phyloP scores from a whole-genome alignment of 2,888 invertebrate species.

The Drosophila bunnanda region DNA sequence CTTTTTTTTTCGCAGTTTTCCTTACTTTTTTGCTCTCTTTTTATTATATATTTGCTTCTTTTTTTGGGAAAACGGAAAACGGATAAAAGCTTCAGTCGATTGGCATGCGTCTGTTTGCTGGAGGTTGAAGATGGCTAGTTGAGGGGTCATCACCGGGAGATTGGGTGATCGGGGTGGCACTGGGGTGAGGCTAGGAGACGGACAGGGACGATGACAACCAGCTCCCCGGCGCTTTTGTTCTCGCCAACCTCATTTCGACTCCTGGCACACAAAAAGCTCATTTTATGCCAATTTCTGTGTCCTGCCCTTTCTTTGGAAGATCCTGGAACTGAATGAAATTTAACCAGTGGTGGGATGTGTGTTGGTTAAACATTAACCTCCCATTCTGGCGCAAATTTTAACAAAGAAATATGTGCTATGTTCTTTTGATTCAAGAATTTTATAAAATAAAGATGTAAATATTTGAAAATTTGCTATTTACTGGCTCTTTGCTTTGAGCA shows the following conservation, averaged over 20 bases:
- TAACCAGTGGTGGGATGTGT: constrained; percentile 45
- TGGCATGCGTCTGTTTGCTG: constrained; percentile 66
- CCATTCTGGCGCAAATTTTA: constrained; percentile 43
- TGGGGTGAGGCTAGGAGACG: constrained; percentile 7
- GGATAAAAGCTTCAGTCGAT: constrained; percentile 60
- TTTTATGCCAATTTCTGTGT: constrained; percentile 74
- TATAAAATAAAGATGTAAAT: neutral
- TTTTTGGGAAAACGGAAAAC: constrained; percentile 51
- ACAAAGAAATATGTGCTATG: neutral
- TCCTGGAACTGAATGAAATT: constrained; percentile 62
- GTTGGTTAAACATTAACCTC: constrained; percentile 50
- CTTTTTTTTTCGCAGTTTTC: neutral
- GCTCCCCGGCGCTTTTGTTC: constrained; percentile 24
- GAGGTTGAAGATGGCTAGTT: constrained; percentile 37
- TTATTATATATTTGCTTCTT: constrained; percentile 1
- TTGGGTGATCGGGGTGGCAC: neutral
- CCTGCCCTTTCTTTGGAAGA: constrained; percentile 3
- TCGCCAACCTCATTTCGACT: constrained; percentile 10
- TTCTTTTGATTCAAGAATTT: neutral
- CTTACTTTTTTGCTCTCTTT: neutral
- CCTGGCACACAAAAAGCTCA: constrained; percentile 62
- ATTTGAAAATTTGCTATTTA: neutral
- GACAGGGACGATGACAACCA: constrained; percentile 50
- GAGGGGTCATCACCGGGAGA: neutral
- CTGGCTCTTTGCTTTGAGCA: neutral